phyloP scores from a whole-genome alignment of 2,113 vertebrate species.

The Epinephelus fuscoguttatus region DNA sequence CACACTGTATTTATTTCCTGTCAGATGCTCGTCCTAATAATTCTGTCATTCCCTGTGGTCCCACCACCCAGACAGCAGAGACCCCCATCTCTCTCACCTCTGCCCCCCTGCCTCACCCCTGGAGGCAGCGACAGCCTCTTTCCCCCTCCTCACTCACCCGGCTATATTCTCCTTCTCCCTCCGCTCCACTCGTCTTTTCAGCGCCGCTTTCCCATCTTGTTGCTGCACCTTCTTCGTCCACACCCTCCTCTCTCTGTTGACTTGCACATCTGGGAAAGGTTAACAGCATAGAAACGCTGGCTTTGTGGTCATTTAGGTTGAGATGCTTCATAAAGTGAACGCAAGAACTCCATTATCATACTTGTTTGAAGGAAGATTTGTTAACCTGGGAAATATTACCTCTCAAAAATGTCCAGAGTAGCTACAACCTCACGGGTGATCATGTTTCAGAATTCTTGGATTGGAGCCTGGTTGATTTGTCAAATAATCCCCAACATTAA shows the following conservation, averaged over 20 bases:
- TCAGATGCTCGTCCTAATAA: slow-evolving; percentile 74
- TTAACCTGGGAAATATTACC: slow-evolving; percentile 8
- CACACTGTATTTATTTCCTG: slow-evolving; percentile 78
- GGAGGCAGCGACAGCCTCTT: slow-evolving; percentile 56
- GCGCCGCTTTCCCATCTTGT: slow-evolving; percentile 37
- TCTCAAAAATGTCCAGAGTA: not conserved
- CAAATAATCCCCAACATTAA: too few relatives aligned
- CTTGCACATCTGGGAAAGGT: slow-evolving; percentile 73
- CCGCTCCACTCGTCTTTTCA: slow-evolving; percentile 39
- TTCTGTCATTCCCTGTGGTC: slow-evolving; percentile 70
- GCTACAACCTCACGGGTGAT: not conserved
- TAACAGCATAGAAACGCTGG: slow-evolving; percentile 38
- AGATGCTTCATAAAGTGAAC: slow-evolving; percentile 35
- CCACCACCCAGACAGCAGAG: slow-evolving; percentile 72
- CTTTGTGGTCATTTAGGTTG: slow-evolving; percentile 42
- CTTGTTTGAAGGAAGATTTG: not conserved
- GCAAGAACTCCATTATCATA: slow-evolving; percentile 14
- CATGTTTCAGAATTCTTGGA: too few relatives aligned
- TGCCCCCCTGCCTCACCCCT: slow-evolving; percentile 46
- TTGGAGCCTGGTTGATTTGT: too few relatives aligned
- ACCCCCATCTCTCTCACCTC: slow-evolving; percentile 56
- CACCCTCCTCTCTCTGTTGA: slow-evolving; percentile 51
- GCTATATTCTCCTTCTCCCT: slow-evolving; percentile 43
- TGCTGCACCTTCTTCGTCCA: slow-evolving; percentile 62
- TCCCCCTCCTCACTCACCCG: slow-evolving; percentile 30